Conservation (phyloP, 1,140 invertebrate genomes). For the Cryptotermes secundus region DNA sequence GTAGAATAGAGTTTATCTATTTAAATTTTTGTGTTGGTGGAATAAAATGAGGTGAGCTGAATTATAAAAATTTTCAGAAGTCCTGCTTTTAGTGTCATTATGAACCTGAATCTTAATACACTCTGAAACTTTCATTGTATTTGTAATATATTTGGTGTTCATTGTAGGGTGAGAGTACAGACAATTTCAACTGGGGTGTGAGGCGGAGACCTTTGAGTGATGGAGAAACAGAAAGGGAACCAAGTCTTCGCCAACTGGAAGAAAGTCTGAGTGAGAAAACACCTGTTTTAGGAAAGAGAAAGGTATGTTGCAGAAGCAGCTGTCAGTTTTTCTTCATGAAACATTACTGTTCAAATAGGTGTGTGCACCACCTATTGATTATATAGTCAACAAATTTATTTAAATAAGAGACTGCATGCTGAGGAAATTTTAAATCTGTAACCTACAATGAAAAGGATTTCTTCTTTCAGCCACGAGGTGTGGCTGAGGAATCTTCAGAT, state of each 20-base stretch:
- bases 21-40: too few species aligned
- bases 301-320: slow-evolving; percentile 40
- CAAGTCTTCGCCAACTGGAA: slow-evolving; percentile 50
- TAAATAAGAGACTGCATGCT: too few species aligned
- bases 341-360: not conserved
- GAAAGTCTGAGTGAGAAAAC: slow-evolving; percentile 70
- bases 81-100: too few species aligned
- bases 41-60: too few species aligned
- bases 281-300: slow-evolving; percentile 62
- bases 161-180: slow-evolving; percentile 83
- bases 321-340: too few species aligned
- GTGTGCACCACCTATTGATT: not conserved
- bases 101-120: too few species aligned
- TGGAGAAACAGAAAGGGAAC: slow-evolving; percentile 56
- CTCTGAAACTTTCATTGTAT: too few species aligned
- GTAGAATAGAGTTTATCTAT: too few species aligned
- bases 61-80: too few species aligned
- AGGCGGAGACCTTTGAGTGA: slow-evolving; percentile 80
- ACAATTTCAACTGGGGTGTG: slow-evolving; percentile 97
- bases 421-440: too few species aligned
- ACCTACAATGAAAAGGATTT: too few species aligned
- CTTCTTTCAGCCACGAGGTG: slow-evolving; percentile 36
- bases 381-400: not conserved
- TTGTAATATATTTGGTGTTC: not conserved
- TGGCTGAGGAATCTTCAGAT: slow-evolving; percentile 83